These are phyloP conservation scores for Gonocerus acuteangulatus DNA, from an alignment of 2,888 invertebrate species.

Conservation along the genomic window DNA sequence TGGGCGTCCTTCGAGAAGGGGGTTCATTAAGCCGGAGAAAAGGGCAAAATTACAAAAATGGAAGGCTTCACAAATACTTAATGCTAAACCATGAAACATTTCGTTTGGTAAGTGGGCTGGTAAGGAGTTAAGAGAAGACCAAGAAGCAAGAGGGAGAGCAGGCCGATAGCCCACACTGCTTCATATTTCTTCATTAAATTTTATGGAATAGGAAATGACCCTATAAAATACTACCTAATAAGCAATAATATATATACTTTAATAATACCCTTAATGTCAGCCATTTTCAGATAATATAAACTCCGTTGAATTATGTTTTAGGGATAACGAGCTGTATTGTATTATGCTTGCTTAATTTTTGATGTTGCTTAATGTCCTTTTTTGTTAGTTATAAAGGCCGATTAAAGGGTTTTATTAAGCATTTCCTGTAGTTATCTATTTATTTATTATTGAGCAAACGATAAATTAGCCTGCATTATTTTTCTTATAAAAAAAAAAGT, in stretches of 20 bases:
- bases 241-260: not conserved
- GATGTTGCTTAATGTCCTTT: no score
- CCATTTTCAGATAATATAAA: not conserved
- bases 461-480: no score
- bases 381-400: no score
- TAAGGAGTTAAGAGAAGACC: no score
- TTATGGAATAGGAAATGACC: not conserved
- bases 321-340: not conserved
- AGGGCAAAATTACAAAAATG: not conserved
- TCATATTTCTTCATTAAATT: slow-evolving; percentile 1
- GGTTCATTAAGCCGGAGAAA: slow-evolving; percentile 1
- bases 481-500: no score
- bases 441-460: no score
- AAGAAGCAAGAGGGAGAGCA: no score
- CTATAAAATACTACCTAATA: not conserved
- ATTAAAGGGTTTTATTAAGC: no score
- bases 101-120: not conserved
- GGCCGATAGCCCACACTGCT: not conserved
- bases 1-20: not conserved
- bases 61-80: not conserved
- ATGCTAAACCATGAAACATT: not conserved
- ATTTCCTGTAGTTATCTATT: no score
- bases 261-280: not conserved
- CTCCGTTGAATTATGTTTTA: not conserved
- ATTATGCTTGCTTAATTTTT: not conserved